Conservation (phyloP, 2,888 invertebrate species). For the Girardia tigrina region DNA sequence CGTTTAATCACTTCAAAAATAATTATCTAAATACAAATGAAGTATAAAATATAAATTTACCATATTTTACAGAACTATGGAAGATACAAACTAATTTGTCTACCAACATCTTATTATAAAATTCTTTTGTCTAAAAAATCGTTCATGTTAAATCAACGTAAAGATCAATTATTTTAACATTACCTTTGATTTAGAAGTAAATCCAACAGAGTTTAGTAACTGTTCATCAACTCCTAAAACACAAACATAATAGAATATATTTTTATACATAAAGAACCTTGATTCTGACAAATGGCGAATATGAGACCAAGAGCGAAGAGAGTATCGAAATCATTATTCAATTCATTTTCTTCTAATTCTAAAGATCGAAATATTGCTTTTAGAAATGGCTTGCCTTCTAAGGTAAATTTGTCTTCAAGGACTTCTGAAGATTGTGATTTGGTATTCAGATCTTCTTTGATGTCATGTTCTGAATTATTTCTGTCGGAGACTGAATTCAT, state of each 20-base stretch:
- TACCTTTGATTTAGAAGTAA: background rate
- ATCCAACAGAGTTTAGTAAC: constrained; percentile 11
- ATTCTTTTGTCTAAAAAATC: too few relatives aligned
- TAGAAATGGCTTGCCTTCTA: constrained; percentile 61
- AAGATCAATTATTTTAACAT: too few relatives aligned
- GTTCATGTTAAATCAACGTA: too few relatives aligned
- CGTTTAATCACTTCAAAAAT: too few relatives aligned
- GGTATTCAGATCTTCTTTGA: background rate
- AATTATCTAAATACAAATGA: too few relatives aligned
- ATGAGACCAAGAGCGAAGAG: constrained; percentile 76
- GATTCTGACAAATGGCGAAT: constrained; percentile 80
- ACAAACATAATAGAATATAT: too few relatives aligned
- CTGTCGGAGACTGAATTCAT: background rate
- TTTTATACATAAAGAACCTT: constrained; percentile 59
- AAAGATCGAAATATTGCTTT: constrained; percentile 73
- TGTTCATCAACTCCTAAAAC: background rate
- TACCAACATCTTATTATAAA: too few relatives aligned
- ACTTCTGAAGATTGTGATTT: background rate
- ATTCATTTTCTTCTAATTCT: constrained; percentile 60
- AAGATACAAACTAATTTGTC: too few relatives aligned
- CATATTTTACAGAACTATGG: too few relatives aligned
- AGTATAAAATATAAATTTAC: too few relatives aligned
- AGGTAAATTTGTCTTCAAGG: background rate
- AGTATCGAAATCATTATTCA: constrained; percentile 72
- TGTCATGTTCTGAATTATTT: background rate